Base-by-base conservation (phyloP, 2,797 vertebrate genomes). In the Stomatorhinus walkeri region DNA sequence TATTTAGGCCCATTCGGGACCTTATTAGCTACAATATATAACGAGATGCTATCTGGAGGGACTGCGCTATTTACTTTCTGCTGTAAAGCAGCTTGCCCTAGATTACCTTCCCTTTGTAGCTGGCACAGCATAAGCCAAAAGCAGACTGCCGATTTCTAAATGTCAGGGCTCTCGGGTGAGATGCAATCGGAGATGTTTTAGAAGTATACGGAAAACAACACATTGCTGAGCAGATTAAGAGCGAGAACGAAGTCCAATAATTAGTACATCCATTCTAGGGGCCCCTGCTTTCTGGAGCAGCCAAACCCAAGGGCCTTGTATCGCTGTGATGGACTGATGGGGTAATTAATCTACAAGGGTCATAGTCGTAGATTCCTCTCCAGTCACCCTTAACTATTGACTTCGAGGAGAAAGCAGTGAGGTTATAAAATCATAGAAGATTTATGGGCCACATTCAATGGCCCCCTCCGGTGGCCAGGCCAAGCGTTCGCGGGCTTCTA, bases 361-460 rank as follows among this genome's bases (percentile, higher is more conserved):
- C 32, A 81, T 36, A 36, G 59, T 87, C 86, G 81, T 83, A 83
- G 85, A 81, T 87, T 89, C 86, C 72, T 87, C 68, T 89, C 89
- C 68, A 83, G 89, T 64, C 89, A 83, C 72, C 51, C 89, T 89
- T 61, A 87, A 89, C 52, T 87, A 72, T 52, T 83, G 72, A 83
- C 68, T 87, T 89, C 40, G 86, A 83, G 81, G 86, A 87, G 86
- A 89, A 89, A 87, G 86, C 48, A 64, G 68, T 68, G 32, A 89
- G 89, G 89, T 89, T 84, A 87, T 89, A 83, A 89, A 89, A 87
- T 59, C 89, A 87, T 83, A 56, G 32, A 91, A 90, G 89, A 91
- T 91, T 90, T 88, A 91, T 89, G 84, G 83, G 59, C 68, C 51
- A 32, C 86, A 88, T 76, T 91, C 28, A 49, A 76, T 72, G 79